A percentile compares a stretch with the other conserved stretches of the same genome.
Conservation (phyloP, 2,797 vertebrate species). For the Limnodromus scolopaceus region DNA sequence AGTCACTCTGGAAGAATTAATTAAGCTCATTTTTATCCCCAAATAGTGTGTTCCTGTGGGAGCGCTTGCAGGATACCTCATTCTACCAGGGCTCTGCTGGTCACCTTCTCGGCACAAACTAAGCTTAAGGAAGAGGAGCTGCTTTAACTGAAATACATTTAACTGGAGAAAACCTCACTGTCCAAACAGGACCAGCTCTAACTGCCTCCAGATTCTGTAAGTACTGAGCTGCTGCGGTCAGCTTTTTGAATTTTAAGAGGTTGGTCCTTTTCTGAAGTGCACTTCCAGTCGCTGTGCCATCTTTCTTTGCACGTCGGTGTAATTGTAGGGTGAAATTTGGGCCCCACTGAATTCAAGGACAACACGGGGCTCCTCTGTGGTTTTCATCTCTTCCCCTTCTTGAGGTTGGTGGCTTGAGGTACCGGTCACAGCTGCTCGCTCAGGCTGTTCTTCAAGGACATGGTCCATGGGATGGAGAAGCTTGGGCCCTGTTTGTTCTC, state of each 20-base stretch:
- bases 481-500: neutral
- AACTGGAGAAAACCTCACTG: neutral
- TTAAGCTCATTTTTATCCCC: neutral
- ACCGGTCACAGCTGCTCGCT: neutral
- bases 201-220: neutral
- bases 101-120: neutral
- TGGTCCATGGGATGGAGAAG: accelerated
- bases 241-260: neutral
- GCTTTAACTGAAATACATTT: neutral
- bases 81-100: neutral
- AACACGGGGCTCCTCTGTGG: neutral
- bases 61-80: neutral
- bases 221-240: neutral
- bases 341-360: neutral
- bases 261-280: neutral
- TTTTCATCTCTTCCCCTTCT: neutral
- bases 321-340: neutral
- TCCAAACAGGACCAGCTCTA: neutral
- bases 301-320: neutral
- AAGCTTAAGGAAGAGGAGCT: neutral
- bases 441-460: neutral
- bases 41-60: neutral
- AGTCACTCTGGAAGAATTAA: neutral
- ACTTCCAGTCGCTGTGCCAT: accelerated
- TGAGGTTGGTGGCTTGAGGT: neutral